phyloP scores from a whole-genome alignment of 2,888 invertebrate species.

The Metacarcinus magister region DNA sequence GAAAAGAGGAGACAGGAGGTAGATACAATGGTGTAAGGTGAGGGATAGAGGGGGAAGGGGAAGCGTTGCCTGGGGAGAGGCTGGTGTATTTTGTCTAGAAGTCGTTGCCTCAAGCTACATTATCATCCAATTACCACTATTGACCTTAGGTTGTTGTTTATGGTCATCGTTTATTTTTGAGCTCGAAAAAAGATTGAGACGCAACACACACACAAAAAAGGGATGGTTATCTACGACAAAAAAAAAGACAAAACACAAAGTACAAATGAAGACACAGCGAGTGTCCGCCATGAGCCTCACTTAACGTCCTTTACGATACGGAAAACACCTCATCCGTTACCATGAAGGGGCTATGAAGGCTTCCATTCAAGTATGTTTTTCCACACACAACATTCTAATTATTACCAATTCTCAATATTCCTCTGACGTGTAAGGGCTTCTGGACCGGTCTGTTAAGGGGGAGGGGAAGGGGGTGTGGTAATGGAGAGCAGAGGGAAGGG shows the following conservation, averaged over 20 bases:
- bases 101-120: slow-evolving; percentile 14
- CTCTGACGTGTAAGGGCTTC: slow-evolving; percentile 18
- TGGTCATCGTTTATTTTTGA: neutral
- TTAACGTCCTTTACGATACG: neutral
- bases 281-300: neutral
- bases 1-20: neutral
- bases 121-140: slow-evolving; percentile 33
- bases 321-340: neutral
- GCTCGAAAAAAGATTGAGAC: neutral
- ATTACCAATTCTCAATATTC: slow-evolving; percentile 29
- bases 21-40: neutral
- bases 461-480: neutral
- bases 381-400: neutral
- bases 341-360: neutral
- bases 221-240: neutral
- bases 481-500: neutral
- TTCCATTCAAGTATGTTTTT: neutral
- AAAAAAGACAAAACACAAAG: neutral
- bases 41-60: neutral
- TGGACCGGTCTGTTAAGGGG: neutral
- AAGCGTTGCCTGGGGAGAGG: neutral
- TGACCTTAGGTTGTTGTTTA: slow-evolving; percentile 39
- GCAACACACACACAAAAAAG: neutral
- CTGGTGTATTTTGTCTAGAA: neutral
- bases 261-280: neutral